A percentile compares a stretch with the other conserved stretches of the same genome.
phyloP scores from a whole-genome alignment of 2,797 vertebrate genomes.

The Pantherophis vulpinus region DNA sequence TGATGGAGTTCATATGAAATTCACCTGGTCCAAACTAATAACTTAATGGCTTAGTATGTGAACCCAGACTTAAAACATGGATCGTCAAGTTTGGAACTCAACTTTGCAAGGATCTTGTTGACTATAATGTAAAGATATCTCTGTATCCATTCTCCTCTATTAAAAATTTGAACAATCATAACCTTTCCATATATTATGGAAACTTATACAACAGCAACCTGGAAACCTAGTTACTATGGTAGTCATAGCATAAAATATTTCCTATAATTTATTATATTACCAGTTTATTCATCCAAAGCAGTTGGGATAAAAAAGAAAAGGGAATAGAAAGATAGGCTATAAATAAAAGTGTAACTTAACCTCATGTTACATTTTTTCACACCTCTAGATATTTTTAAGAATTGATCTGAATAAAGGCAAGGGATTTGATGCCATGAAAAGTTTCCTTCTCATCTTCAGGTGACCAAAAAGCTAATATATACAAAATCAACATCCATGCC shows the following conservation, averaged over 20 bases:
- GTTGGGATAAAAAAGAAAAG: not conserved
- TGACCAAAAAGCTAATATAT: not conserved
- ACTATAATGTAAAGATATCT: not conserved
- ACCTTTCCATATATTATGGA: not conserved
- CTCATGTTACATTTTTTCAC: not conserved
- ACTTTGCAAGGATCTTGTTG: not conserved
- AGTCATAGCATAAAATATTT: not conserved
- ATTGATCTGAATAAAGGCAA: not conserved
- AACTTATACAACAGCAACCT: not conserved
- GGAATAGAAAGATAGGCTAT: no score
- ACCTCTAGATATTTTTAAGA: not conserved
- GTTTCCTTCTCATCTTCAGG: fast-evolving
- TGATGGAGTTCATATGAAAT: not conserved
- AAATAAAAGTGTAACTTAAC: not conserved
- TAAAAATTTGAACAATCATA: not conserved
- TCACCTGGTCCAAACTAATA: not conserved
- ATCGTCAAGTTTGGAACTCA: not conserved
- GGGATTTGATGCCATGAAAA: not conserved
- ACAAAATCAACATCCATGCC: constrained; percentile 22
- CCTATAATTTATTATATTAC: not conserved
- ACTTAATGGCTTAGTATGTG: not conserved
- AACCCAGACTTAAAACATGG: not conserved
- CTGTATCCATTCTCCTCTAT: not conserved
- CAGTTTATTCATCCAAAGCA: not conserved
- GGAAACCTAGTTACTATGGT: not conserved